Evolutionary conservation across 2,113 vertebrate species (phyloP).

Genomic region (Oplegnathus fasciatus): DNA sequence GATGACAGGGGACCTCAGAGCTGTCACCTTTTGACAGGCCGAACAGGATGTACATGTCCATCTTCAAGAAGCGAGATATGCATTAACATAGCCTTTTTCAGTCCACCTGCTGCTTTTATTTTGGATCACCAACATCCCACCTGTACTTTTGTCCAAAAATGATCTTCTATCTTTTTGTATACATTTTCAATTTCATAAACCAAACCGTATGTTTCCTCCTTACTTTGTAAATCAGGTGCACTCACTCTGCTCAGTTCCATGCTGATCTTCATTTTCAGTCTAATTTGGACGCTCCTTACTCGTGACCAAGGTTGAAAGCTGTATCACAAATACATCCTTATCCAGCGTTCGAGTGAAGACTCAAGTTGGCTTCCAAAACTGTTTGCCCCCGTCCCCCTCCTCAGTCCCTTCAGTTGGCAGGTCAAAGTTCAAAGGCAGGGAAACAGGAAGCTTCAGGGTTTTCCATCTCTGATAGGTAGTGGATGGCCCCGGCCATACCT

Average conservation of each 20-base stretch:
- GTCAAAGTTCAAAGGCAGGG: slow-evolving; percentile 95
- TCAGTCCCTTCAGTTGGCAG: slow-evolving; percentile 34
- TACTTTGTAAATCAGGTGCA: neutral
- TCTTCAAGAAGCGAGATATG: neutral
- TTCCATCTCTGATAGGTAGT: slow-evolving; percentile 93
- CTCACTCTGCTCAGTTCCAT: neutral
- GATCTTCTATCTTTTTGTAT: neutral
- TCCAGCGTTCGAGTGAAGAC: neutral
- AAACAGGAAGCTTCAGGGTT: slow-evolving; percentile 91
- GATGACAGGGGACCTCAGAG: neutral
- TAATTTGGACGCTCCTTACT: no score
- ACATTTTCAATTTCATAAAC: neutral
- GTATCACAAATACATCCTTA: neutral
- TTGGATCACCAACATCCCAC: neutral
- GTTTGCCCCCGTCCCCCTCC: neutral
- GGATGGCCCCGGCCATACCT: slow-evolving; percentile 97
- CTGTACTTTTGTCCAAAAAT: neutral
- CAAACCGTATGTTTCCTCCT: neutral
- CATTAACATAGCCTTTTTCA: neutral
- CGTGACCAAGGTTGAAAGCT: neutral
- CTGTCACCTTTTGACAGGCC: neutral
- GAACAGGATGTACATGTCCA: neutral
- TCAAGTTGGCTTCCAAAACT: neutral
- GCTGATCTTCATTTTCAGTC: neutral
- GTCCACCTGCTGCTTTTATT: neutral